phyloP scores from a whole-genome alignment of 2,113 vertebrate species.

The Lipophrys pholis region DNA sequence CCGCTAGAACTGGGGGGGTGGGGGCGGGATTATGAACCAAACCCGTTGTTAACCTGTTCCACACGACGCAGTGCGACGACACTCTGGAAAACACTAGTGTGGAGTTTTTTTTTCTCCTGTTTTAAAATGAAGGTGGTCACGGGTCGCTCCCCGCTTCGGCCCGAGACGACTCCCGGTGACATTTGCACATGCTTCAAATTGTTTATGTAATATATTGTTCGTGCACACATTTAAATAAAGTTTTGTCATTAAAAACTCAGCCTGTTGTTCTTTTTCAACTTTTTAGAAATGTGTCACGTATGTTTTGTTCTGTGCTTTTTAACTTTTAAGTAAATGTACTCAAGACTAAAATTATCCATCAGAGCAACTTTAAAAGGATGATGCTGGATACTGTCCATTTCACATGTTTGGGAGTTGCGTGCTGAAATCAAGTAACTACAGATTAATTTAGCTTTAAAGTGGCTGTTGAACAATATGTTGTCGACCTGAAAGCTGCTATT shows the following conservation, averaged over 20 bases:
- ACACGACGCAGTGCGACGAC: conserved; percentile 2
- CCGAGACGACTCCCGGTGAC: conserved; percentile 37
- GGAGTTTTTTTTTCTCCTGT: not conserved
- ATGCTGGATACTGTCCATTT: too few relatives aligned
- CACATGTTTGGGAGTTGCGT: too few relatives aligned
- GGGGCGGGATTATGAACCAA: too few relatives aligned
- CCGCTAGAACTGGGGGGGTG: conserved; percentile 28
- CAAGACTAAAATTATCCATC: too few relatives aligned
- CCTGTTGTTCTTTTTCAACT: not conserved
- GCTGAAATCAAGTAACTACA: too few relatives aligned
- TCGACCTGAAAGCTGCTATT: too few relatives aligned
- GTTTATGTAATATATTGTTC: conserved; percentile 65
- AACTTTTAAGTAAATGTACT: too few relatives aligned
- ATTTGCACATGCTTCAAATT: conserved; percentile 71
- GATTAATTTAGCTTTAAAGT: too few relatives aligned
- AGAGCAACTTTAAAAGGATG: too few relatives aligned
- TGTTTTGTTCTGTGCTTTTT: too few relatives aligned
- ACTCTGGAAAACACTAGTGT: conserved; percentile 46
- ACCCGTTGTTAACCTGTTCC: conserved; percentile 32
- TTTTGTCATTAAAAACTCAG: conserved; percentile 44
- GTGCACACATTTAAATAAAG: conserved; percentile 81
- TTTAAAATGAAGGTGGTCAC: conserved; percentile 42
- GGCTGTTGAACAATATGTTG: too few relatives aligned
- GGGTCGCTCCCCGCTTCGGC: not conserved
- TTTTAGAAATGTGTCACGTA: not conserved